These are phyloP conservation scores for Drosophila burlai DNA, from an alignment of 1,140 invertebrate species.

Conservation along the genomic window DNA sequence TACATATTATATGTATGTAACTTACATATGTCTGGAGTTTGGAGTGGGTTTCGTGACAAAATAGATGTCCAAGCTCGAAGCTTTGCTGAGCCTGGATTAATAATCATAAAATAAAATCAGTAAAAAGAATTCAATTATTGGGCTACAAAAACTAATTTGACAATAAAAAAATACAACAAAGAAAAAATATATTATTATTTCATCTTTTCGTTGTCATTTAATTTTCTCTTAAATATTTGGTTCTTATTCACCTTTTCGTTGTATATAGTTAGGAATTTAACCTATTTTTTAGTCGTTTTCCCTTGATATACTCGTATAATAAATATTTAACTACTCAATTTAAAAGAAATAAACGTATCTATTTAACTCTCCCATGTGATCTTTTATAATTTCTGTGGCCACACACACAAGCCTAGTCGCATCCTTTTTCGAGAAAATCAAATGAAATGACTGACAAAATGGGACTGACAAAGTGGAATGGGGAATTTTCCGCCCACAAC, in stretches of 20 bases:
- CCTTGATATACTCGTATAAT: neutral
- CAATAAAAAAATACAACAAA: too few species aligned
- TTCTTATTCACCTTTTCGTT: too few species aligned
- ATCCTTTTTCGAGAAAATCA: conserved; percentile 58
- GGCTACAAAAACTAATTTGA: too few species aligned
- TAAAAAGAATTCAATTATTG: too few species aligned
- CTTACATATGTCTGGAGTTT: too few species aligned
- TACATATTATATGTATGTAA: neutral
- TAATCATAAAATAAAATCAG: neutral
- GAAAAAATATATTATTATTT: too few species aligned
- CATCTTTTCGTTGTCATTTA: too few species aligned
- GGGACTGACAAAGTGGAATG: conserved; percentile 37
- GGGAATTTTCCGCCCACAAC: conserved; percentile 33
- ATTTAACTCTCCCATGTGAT: conserved; percentile 16
- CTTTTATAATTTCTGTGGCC: conserved; percentile 56
- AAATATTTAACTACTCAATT: neutral
- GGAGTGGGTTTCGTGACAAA: neutral
- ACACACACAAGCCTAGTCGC: conserved; percentile 3
- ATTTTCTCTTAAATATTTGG: neutral
- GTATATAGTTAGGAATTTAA: too few species aligned
- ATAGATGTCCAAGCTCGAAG: neutral
- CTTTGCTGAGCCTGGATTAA: neutral
- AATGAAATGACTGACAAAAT: conserved; percentile 78
- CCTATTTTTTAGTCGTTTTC: too few species aligned
- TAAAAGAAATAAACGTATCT: conserved; percentile 3